Conservation (phyloP, 2,888 invertebrate genomes). For the Nymphalis urticae region DNA sequence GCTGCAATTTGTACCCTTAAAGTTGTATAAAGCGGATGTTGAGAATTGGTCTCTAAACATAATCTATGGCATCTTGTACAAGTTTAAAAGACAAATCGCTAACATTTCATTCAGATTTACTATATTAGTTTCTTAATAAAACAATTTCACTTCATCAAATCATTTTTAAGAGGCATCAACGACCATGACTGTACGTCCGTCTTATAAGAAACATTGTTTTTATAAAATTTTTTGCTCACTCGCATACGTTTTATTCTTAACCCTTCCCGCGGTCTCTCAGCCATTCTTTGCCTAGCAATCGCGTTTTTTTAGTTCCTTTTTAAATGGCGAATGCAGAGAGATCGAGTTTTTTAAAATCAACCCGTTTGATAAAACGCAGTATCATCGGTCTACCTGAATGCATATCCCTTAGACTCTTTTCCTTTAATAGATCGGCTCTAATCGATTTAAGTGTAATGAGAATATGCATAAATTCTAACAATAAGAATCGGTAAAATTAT, state of each 20-base stretch:
- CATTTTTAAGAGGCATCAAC: conserved; percentile 16
- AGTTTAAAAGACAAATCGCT: too few species aligned
- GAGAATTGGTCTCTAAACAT: conserved; percentile 47
- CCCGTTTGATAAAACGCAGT: conserved; percentile 74
- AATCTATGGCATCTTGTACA: not conserved
- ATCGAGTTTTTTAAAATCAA: conserved; percentile 63
- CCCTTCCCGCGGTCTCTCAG: conserved; percentile 73
- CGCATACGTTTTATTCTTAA: conserved; percentile 67
- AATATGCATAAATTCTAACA: conserved; percentile 27
- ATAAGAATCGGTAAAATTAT: conserved; percentile 18
- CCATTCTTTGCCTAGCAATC: conserved; percentile 74
- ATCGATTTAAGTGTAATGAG: conserved; percentile 63
- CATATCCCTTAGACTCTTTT: conserved; percentile 57
- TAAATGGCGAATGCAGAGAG: conserved; percentile 81
- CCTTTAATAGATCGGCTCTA: conserved; percentile 73
- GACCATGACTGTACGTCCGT: conserved; percentile 46
- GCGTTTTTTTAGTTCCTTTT: conserved; percentile 73
- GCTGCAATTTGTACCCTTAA: conserved; percentile 76
- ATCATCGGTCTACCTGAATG: conserved; percentile 76
- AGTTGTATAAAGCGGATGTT: conserved; percentile 46
- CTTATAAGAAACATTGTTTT: conserved; percentile 60
- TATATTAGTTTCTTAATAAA: not conserved
- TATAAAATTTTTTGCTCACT: conserved; percentile 67
- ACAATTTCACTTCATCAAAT: not conserved
- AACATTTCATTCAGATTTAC: too few species aligned